Base-by-base conservation (phyloP, 2,888 invertebrate species). In the Athripsodes cinereus region DNA sequence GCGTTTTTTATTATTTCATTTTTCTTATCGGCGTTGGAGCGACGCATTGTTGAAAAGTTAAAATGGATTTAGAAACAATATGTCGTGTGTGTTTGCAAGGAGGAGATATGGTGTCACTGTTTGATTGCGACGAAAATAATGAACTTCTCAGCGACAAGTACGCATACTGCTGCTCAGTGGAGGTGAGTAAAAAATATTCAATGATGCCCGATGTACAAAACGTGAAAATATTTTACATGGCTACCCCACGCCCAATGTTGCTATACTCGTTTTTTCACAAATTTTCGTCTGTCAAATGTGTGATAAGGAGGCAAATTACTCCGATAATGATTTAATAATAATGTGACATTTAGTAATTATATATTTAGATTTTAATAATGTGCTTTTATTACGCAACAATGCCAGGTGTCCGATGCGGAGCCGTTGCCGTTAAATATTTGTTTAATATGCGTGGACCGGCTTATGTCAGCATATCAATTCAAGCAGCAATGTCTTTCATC, bases 121-220 rank as follows among this genome's bases (percentile, higher is more conserved):
- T 79, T 66, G 79, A 79, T 73, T 78, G 78, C 76, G 79, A 79
- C 65, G 79, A 79, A 74, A 79, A 78, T 68, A 78, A 78, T 66
- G 78, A 79, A 70, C 78, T 78, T 73, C 75, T 79, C 22, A 71
- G 74, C 63, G 77, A 78, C 70, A 79, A 79, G 69, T 79, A 77
- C 68, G 70, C 72, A 18, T 76, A 69, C 68, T 77, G 78, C 67
- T 75, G 76, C 66, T 76, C 78, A 68, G 72, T 78, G 64, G 73
- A 78, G 75, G 79, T 78, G 73, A 74, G 75, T 74, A 74, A 74
- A 72, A 72, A 70, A 53, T 52, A 53, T 19, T 40, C 40, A 16
- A 40, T 40, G 40, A 40, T 54, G 54, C 54, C 54, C 48, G 48
- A 26, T 13, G 40, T 40, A 8, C 40, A 40, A 40, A 55, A 26